Percentiles rank a stretch among this genome's conserved stretches.
Evolutionary conservation across 2,888 invertebrate genomes (phyloP).

Genomic region (Parochlus steinenii): DNA sequence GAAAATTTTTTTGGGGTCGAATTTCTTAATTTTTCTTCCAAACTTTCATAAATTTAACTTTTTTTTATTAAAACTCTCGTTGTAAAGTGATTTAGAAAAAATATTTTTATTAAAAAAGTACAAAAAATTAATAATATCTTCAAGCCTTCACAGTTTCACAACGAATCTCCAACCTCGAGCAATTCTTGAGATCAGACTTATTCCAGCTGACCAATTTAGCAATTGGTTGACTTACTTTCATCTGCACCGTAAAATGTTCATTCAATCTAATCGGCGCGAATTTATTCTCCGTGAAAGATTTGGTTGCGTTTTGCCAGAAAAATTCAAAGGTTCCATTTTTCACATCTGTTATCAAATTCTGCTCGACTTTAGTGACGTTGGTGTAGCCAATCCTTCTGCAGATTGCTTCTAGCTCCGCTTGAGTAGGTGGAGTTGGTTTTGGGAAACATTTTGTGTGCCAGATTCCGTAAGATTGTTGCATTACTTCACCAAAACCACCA

Average conservation of each 20-base stretch:
- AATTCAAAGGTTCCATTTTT: slow-evolving; percentile 15
- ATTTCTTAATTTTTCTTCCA: no score
- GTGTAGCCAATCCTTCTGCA: slow-evolving; percentile 45
- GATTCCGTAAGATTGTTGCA: slow-evolving; percentile 45
- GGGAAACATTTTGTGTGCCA: slow-evolving; percentile 57
- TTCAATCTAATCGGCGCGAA: slow-evolving; percentile 27
- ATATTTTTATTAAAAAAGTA: no score
- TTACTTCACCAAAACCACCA: slow-evolving; percentile 45
- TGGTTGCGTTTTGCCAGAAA: slow-evolving; percentile 18
- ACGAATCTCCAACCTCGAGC: slow-evolving; percentile 25
- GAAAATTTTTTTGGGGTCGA: no score
- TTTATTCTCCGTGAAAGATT: slow-evolving; percentile 24
- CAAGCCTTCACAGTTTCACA: no score
- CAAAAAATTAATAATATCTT: no score
- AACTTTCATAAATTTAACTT: no score
- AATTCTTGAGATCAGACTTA: slow-evolving; percentile 23
- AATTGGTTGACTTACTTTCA: slow-evolving; percentile 28
- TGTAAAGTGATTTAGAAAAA: no score
- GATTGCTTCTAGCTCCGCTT: slow-evolving; percentile 36
- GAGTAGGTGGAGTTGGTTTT: slow-evolving; percentile 33
- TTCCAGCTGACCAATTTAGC: slow-evolving; percentile 27
- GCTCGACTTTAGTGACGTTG: slow-evolving; percentile 23
- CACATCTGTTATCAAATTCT: slow-evolving; percentile 17
- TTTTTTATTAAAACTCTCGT: no score
- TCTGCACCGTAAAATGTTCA: slow-evolving; percentile 22